These are phyloP conservation scores for Chrysogorgia sp. DNA, from an alignment of 92 coral and sea anemone genomes.

Conservation along the genomic window DNA sequence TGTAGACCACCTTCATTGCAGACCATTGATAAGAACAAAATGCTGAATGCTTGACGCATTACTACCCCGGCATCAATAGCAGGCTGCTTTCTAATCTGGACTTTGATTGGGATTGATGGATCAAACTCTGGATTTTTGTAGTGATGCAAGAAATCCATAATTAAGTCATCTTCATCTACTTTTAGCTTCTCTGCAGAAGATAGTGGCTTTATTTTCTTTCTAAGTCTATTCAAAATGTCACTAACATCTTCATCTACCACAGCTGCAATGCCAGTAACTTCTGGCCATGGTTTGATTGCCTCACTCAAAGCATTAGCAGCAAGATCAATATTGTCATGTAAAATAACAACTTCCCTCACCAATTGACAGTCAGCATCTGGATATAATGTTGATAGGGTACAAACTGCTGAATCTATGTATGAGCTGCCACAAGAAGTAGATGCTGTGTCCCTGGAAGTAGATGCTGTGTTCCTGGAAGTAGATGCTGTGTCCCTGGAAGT, in stretches of 20 bases:
- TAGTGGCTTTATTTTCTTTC: slow-evolving; percentile 40
- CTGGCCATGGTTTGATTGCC: not conserved
- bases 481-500: too few species aligned
- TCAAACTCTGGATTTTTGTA: slow-evolving; percentile 50
- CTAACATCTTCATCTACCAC: slow-evolving; percentile 29
- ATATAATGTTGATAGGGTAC: slow-evolving; percentile 39
- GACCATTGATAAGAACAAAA: slow-evolving; percentile 28
- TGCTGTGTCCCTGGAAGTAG: not conserved
- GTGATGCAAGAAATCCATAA: slow-evolving; percentile 59
- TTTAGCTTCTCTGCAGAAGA: slow-evolving; percentile 51
- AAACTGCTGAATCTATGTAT: slow-evolving; percentile 22
- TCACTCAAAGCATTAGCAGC: slow-evolving; percentile 47
- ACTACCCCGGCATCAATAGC: slow-evolving; percentile 57
- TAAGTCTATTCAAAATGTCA: slow-evolving; percentile 43
- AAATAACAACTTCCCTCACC: slow-evolving; percentile 19
- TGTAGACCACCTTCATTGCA: slow-evolving; percentile 42
- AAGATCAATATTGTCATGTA: slow-evolving; percentile 36
- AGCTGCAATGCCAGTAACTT: not conserved
- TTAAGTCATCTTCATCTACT: slow-evolving; percentile 59
- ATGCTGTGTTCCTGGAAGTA: not conserved
- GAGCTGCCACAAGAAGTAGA: not conserved
- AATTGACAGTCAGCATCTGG: slow-evolving; percentile 22
- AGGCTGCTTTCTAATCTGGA: slow-evolving; percentile 52
- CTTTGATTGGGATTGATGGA: slow-evolving; percentile 35
- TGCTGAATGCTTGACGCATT: slow-evolving; percentile 55